phyloP scores from a whole-genome alignment of 2,888 invertebrate genomes.

The Lamellibrachia satsuma region DNA sequence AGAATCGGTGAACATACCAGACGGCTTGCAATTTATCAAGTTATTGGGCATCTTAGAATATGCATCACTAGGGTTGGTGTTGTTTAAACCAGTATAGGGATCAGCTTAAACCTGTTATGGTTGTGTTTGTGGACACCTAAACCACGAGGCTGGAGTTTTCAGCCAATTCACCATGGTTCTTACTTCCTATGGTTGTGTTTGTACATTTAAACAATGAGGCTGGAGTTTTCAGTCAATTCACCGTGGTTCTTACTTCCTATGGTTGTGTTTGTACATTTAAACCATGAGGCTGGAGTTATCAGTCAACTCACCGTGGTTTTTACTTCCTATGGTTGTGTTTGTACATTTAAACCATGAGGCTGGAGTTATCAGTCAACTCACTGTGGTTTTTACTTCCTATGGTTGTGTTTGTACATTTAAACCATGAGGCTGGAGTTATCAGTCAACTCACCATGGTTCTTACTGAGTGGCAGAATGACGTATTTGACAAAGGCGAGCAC shows the following conservation, averaged over 20 bases:
- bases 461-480: slow-evolving; percentile 80
- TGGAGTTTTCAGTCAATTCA: not conserved
- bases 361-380: not conserved
- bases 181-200: too few species aligned
- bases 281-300: too few species aligned
- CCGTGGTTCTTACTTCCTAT: slow-evolving; percentile 30
- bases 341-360: too few species aligned
- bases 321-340: not conserved
- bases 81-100: too few species aligned
- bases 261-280: too few species aligned
- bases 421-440: too few species aligned
- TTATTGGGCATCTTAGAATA: not conserved
- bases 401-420: too few species aligned
- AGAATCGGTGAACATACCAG: not conserved
- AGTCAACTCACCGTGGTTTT: slow-evolving; percentile 31
- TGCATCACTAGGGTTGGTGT: not conserved
- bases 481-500: slow-evolving; percentile 92
- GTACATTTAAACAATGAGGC: too few species aligned
- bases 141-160: too few species aligned
- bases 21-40: not conserved
- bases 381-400: slow-evolving; percentile 30
- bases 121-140: too few species aligned
- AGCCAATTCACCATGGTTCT: too few species aligned
- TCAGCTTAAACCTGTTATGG: too few species aligned
- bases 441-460: slow-evolving; percentile 32